Evolutionary conservation across 1,140 invertebrate genomes (phyloP), one percentile per base, ranked within the genome.

Genomic region (Eciton burchellii): DNA sequence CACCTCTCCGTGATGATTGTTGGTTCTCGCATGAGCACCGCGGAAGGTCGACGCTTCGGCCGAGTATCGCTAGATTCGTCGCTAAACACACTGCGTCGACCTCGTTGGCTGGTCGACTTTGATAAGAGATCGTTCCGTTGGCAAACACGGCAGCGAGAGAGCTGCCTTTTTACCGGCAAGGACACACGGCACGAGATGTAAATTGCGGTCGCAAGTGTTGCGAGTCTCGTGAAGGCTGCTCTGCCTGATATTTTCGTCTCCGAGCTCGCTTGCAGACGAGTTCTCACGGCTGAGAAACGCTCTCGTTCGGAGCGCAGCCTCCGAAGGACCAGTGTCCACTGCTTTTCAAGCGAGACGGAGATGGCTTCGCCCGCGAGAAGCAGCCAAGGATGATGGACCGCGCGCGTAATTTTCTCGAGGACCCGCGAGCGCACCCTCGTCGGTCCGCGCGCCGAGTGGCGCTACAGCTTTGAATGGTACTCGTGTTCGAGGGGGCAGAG

Each of bases 401-500:
- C 41, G 21, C 21, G 73, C 60, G 73, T 77, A 77, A 68, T 77
- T 77, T 77, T 77, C 74, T 77, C 62, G 47, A 77, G 74, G 62
- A 68, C 68, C n/a, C 26, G 45, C 47, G 56, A 29, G 54, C n/a
- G 62, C 70, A 76, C 63, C 56, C 19, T 85, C 45, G 62, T 82
- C 72, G 84, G 82, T 66, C 63, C 16, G 47, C 65, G 47, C 65
- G 29, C 41, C 16, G 66, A 82, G 76, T 49, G 49, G 47, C 84
- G 63, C 66, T 49, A 59, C 52, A 86, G 79, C 21, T 84, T 47
- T 79, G 81, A 83, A 81, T 87, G 85, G 83, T 76, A 87, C 85
- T 87, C 81, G 84, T 68, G 81, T 63, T 82, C 73, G 81, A 83
- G 52, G 76, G 65, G 66, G 84, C 70, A 26, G 71, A 88, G 88